Evolutionary conservation across 2,888 invertebrate genomes (phyloP), one percentile per base, ranked within the genome.

Genomic region (Drosophila macrothrix): DNA sequence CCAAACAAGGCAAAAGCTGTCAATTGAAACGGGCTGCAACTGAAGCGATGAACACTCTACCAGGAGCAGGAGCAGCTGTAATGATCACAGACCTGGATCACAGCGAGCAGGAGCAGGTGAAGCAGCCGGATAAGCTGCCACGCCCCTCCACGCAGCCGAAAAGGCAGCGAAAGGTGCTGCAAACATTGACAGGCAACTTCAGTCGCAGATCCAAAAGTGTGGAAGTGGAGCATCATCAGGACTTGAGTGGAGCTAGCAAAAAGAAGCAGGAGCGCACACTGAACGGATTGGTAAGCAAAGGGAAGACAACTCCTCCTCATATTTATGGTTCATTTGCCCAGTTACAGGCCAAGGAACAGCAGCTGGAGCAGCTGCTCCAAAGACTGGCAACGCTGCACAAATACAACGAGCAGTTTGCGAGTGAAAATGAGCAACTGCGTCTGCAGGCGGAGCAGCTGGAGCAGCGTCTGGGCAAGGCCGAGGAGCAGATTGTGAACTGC

Each of bases 331-430:
- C 7, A 6, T 16, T 25, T 0, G 12, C 6, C 0, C 72, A 95
- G 95, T 89, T 96, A 59, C 94, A 95, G 63, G 94, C 95, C 82
- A 96, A 95, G 91, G 95, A 95, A 60, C 91, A 94, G 19, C 94
- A 95, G 82, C 94, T 96, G 87, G 91, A 94, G 63, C 95, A 95
- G 90, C 91, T 96, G 7, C 94, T 95, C 61, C 95, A 95, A 54
- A 96, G 95, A 85, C 91, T 96, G 0, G 94, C 94, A 74, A 93
- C 94, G 0, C 93, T 96, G 0, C 93, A 96, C 61, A 94, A 94
- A 55, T 94, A 94, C 78, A 96, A 96, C 88, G 94, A 94, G 66
- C 94, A 95, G 46, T 94, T 96, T 74, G 94, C 95, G 0, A 94
- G 94, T 71, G 96, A 96, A 86, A 96, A 96, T 77, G 94, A 94